Conservation (phyloP, 2,888 invertebrate genomes). For the Petrophora chlorosata region DNA sequence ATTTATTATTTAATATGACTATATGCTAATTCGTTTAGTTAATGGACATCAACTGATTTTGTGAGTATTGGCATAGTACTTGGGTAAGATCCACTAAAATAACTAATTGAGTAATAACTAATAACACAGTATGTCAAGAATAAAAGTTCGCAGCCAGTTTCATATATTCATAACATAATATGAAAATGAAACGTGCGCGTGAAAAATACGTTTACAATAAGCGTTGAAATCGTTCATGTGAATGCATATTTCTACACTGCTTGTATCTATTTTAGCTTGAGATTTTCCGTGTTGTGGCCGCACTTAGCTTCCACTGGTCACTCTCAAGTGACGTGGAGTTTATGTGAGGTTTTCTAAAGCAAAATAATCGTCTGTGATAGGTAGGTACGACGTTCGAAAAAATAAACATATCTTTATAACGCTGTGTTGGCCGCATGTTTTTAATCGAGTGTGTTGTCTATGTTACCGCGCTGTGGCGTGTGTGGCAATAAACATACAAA, state of each 20-base stretch:
- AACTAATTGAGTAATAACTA: conserved; percentile 37
- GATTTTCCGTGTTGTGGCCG: conserved; percentile 67
- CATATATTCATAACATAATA: conserved; percentile 24
- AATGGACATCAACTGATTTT: neutral
- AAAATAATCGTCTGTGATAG: conserved; percentile 59
- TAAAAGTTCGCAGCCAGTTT: conserved; percentile 18
- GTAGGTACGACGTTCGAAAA: conserved; percentile 53
- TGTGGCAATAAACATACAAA: conserved; percentile 21
- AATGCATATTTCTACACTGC: conserved; percentile 26
- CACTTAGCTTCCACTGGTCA: conserved; percentile 45
- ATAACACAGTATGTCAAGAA: conserved; percentile 24
- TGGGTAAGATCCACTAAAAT: neutral
- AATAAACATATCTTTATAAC: conserved; percentile 61
- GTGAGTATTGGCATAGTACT: neutral
- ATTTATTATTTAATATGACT: neutral
- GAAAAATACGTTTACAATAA: conserved; percentile 28
- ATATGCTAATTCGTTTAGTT: neutral
- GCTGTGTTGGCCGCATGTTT: conserved; percentile 41
- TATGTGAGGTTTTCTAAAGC: conserved; percentile 51
- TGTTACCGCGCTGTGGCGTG: conserved; percentile 12
- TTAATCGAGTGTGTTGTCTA: conserved; percentile 32
- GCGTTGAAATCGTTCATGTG: conserved; percentile 22
- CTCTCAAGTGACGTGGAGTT: conserved; percentile 57
- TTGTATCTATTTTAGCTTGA: conserved; percentile 31
- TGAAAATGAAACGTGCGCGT: conserved; percentile 31